Conservation (phyloP, 2,888 invertebrate genomes). For the Cerastoderma edule region DNA sequence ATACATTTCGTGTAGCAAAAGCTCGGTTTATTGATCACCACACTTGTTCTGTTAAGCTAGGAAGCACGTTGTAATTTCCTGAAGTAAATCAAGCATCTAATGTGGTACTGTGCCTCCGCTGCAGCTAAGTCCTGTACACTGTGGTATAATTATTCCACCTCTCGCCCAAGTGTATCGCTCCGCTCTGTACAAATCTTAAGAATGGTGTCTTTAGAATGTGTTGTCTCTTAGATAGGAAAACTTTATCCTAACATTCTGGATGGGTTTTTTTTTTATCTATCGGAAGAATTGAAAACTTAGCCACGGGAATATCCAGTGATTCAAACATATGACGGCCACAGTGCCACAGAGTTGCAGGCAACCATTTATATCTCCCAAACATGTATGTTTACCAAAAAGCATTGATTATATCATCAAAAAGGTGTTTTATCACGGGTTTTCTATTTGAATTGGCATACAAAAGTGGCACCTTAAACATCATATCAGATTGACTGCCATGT, state of each 20-base stretch:
- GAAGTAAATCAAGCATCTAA: neutral
- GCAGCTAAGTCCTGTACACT: neutral
- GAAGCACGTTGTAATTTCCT: neutral
- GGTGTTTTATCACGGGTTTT: too few relatives aligned
- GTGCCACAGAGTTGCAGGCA: too few relatives aligned
- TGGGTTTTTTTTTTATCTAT: neutral
- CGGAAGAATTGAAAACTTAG: too few relatives aligned
- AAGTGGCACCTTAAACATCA: neutral
- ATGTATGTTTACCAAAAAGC: neutral
- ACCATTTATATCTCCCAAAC: too few relatives aligned
- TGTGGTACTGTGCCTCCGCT: neutral
- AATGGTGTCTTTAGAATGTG: neutral
- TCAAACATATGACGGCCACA: too few relatives aligned
- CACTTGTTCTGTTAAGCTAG: neutral
- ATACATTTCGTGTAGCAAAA: slow-evolving; percentile 5
- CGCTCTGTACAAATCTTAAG: neutral
- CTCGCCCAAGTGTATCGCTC: neutral
- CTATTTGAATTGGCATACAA: too few relatives aligned
- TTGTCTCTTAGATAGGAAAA: neutral
- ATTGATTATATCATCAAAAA: neutral
- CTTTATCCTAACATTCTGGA: neutral
- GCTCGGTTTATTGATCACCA: neutral
- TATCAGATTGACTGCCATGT: neutral
- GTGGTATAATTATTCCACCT: neutral
- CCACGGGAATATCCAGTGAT: too few relatives aligned